Base-by-base conservation (phyloP, 2,797 vertebrate genomes). In the Hipposideros larvatus region DNA sequence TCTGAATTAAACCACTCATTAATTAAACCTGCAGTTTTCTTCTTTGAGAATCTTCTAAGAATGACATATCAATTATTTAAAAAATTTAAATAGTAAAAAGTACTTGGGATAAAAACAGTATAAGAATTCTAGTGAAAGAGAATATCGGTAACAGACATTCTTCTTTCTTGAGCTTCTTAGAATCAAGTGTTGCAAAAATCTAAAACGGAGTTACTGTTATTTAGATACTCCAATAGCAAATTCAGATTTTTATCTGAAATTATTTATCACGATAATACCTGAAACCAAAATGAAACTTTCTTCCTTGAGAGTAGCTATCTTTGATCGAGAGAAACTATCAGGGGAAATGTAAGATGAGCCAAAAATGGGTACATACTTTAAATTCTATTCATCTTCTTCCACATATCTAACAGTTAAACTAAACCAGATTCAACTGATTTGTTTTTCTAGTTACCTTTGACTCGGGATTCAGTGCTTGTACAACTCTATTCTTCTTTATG, bases 121-220 rank as follows among this genome's bases (percentile, higher is more conserved):
- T 22, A 14, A 85, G 51, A 91, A 79, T 79, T 61, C 21, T 85
- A 87, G 46, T 77, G 74, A 83, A 77, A 77, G 26, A 18, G 43
- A 75, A 31, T 46, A 74, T 6, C 43, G 59, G 73, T 22, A 3
- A 82, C 37, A 83, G 34, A 91, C 21, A 41, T 34, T 84, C 91
- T 66, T 83, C 31, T 75, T 94, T 79, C 65, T 88, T 91, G n/a
- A 92, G n/a, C 22, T 74, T 96, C 21, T 89, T 77, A 66, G 57
- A 90, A 57, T 61, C 73, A 90, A 95, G 80, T 93, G 57, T 77
- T 93, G 26, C 84, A 90, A 82, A 97, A 84, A n/a, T 22, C 15
- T 43, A 55, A 53, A 78, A 61, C 59, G 41, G n/a, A 51, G 48
- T 28, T 57, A 83, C 51, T 66, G 21, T 26, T 80, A 37, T 84